phyloP scores from a whole-genome alignment of 2,113 vertebrate species.

The Lynx canadensis region DNA sequence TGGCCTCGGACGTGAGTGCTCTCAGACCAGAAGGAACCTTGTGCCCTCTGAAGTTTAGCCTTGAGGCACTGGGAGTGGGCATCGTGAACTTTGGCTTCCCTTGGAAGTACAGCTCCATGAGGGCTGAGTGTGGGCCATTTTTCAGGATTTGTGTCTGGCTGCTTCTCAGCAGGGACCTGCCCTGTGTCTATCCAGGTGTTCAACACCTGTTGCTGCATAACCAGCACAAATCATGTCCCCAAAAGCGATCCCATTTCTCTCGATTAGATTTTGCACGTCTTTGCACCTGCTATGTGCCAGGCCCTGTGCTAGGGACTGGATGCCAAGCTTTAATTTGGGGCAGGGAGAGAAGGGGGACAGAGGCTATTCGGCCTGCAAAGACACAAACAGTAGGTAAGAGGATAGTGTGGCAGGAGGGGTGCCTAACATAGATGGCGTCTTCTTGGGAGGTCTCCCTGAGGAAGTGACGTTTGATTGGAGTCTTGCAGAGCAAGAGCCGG shows the following conservation, averaged over 20 bases:
- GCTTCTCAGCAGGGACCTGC: neutral
- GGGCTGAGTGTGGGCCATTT: neutral
- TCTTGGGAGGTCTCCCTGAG: neutral
- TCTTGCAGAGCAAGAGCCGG: neutral
- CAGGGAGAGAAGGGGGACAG: neutral
- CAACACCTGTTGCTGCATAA: neutral
- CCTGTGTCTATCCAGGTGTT: neutral
- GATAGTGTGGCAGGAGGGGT: neutral
- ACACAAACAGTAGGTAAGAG: rapidly evolving
- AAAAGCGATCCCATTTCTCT: neutral
- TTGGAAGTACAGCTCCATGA: neutral
- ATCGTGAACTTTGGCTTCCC: neutral
- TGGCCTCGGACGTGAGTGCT: neutral
- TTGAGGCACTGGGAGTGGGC: neutral
- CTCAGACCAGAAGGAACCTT: neutral
- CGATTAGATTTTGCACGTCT: neutral
- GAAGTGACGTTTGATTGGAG: neutral
- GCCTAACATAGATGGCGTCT: neutral
- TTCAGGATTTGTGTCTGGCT: neutral
- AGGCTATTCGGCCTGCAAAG: neutral
- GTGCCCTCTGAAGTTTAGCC: neutral
- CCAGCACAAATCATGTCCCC: neutral
- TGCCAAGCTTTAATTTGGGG: neutral
- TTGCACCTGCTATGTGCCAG: neutral
- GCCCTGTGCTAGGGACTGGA: neutral